Evolutionary conservation across 2,797 vertebrate genomes (phyloP), one percentile per base, ranked within the genome.

Genomic region (Schizopygopsis pylzovi): DNA sequence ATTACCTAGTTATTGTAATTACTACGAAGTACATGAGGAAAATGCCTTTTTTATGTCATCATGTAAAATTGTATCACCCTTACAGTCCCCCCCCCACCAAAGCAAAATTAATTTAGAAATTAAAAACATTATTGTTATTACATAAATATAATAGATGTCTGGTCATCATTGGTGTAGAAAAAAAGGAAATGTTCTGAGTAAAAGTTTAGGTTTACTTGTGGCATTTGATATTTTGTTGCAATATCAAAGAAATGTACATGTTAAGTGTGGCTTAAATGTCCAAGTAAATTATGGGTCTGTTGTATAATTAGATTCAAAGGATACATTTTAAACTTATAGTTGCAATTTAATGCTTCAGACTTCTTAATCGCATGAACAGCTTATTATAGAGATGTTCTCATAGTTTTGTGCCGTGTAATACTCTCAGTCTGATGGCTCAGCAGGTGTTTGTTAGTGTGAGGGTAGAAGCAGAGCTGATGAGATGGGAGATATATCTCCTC

Each of bases 401-500:
- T 39, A 71, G 33, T 73, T 33, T 75, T 56, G 77, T 67, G 82
- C 15, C 6, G 4, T 77, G 49, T 20, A 71, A 22, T 82, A 47
- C 11, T 59, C 18, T 15, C 45, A 73, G 52, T 85, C 59, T 37
- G 71, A 72, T 71, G 56, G 72, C 85, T 88, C 70, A 85, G 70
- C 85, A 87, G 84, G 87, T 88, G 85, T 86, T 81, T 78, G 71
- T 83, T 76, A 79, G 80, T 79, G 52, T 61, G 43, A 73, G 87
- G 72, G 56, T 78, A 87, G 80, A 87, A 82, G 83, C 28, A 41
- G 56, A 82, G 82, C 39, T 84, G 86, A 87, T 72, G 73, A 87
- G 88, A 88, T 90, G 75, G 87, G 87, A 90, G 86, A 86, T 89
- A 83, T 85, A 86, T 89, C 82, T 90, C 54, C 72, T 86, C 87